Evolutionary conservation across 1,140 invertebrate genomes (phyloP), one percentile per base, ranked within the genome.

Genomic region (Drosophila ironensis): DNA sequence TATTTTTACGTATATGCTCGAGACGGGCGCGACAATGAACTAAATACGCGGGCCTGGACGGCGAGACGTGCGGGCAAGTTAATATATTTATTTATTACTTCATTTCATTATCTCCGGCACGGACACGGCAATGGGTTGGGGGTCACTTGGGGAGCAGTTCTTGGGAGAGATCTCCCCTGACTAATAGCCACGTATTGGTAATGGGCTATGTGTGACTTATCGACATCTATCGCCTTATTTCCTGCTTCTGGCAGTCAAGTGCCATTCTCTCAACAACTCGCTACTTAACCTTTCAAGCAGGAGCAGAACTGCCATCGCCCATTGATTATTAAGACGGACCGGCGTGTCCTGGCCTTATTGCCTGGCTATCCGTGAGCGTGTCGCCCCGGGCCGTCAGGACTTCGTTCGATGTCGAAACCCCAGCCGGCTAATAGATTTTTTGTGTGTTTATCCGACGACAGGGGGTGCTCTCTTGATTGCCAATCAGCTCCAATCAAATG

Each of bases 401-500:
- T 46, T 50, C 37, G 44, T 30, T n/a, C 63, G 40, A 69, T 77
- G 71, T 82, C 56, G 56, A 59, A 76, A 56, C 56, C 12, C 27
- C 19, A 14, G 22, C 9, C 19, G 48, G 69, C 54, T 82, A 82
- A 86, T 82, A 82, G 73, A 82, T 84, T 84, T 86, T 78, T 78
- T 78, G 47, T 76, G 64, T 70, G 64, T 70, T 76, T 70, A 75
- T 76, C 63, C 40, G 44, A 46, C 57, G 48, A 52, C 54, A 71
- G 45, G 25, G 25, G 28, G 22, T 12, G 28, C 28, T 28, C 3
- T 8, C 22, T 20, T 74, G 78, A 84, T 84, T 84, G 78, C 24
- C 78, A 84, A 82, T 84, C 78, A 82, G 59, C 54, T 78, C 22
- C 78, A 84, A 53, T 78, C 80, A 77, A 81, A 82, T 76, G 52